Conservation (phyloP, 2,113 vertebrate genomes). For the Eulemur rufifrons region DNA sequence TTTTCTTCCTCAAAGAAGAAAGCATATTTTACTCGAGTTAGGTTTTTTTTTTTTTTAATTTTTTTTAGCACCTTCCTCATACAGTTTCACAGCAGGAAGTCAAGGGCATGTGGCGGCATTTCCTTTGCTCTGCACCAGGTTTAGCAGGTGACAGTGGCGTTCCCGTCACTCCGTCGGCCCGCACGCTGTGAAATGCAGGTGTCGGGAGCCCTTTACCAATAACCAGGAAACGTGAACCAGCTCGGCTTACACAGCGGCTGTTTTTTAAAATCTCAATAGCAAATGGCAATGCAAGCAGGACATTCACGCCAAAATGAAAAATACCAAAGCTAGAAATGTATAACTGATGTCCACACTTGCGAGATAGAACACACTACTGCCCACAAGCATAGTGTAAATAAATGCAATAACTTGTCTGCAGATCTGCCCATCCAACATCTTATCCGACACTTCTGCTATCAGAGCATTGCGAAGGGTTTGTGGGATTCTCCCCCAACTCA, state of each 20-base stretch:
- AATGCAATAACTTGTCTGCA: neutral
- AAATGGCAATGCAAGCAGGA: neutral
- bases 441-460: no score
- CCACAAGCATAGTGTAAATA: fast-evolving
- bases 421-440: fast-evolving
- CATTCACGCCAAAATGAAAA: neutral
- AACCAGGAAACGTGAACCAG: neutral
- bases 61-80: neutral
- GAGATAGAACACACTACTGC: fast-evolving
- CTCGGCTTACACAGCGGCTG: neutral
- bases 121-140: neutral
- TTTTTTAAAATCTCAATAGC: neutral
- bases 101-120: neutral
- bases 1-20: neutral
- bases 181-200: neutral
- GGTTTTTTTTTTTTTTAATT: neutral
- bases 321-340: neutral
- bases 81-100: neutral
- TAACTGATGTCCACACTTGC: fast-evolving
- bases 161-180: neutral
- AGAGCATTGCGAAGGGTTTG: neutral
- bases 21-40: neutral
- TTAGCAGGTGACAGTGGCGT: neutral
- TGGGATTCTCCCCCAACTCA: neutral
- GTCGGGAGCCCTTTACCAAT: fast-evolving